A percentile compares a stretch with the other conserved stretches of the same genome.
Evolutionary conservation across 2,797 vertebrate species (phyloP).

Genomic region (Enteromius mattozi): DNA sequence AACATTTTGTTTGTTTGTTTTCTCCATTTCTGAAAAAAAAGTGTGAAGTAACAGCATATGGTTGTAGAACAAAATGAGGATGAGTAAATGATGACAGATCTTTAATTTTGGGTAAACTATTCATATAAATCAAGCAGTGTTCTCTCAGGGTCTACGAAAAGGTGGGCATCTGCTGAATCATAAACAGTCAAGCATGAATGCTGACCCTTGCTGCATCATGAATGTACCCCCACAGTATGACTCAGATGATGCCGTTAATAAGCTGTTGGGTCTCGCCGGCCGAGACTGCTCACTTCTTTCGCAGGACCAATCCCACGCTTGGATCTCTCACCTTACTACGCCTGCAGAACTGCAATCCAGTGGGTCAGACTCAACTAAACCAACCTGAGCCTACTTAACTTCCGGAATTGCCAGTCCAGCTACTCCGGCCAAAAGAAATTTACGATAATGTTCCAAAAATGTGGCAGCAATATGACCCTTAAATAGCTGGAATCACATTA

Average conservation of each 20-base stretch:
- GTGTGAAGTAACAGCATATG: not conserved
- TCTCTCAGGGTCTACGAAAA: constrained; percentile 40
- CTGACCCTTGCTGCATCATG: constrained; percentile 27
- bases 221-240: constrained; percentile 55
- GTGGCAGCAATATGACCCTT: constrained; percentile 52
- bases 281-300: constrained; percentile 33
- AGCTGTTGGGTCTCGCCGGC: constrained; percentile 33
- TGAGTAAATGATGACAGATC: not conserved
- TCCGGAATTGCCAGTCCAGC: constrained; percentile 12
- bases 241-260: constrained; percentile 54
- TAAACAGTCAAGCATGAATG: constrained; percentile 33
- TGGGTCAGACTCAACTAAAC: constrained; percentile 11
- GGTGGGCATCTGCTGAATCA: constrained; percentile 52
- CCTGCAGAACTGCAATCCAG: constrained; percentile 10
- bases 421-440: constrained; percentile 39
- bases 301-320: constrained; percentile 3
- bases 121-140: constrained; percentile 13
- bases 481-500: constrained; percentile 57
- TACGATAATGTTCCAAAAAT: constrained; percentile 27
- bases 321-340: not conserved
- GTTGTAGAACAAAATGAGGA: not conserved
- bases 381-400: not conserved
- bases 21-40: not conserved
- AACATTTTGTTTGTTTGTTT: not conserved
- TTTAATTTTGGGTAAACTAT: not conserved